Conservation (phyloP, 2,113 vertebrate genomes). For the Heterotis niloticus region DNA sequence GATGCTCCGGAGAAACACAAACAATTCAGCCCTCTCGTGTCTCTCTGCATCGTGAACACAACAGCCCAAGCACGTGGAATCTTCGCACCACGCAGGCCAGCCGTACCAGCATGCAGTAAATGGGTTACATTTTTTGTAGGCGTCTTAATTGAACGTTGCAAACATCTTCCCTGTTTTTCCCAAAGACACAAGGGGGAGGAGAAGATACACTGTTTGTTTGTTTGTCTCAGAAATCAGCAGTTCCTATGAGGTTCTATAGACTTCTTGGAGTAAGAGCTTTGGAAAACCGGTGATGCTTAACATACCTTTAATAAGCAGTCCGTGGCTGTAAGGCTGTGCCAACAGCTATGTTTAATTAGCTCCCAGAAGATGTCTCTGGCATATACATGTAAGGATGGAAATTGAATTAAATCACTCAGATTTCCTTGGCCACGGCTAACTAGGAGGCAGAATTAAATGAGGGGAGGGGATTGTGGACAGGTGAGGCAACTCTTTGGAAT, state of each 20-base stretch:
- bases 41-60: neutral
- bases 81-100: too few relatives aligned
- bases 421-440: slow-evolving; percentile 15
- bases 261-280: slow-evolving; percentile 10
- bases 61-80: neutral
- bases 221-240: neutral
- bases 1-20: slow-evolving; percentile 46
- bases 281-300: slow-evolving; percentile 24
- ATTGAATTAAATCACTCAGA: slow-evolving; percentile 31
- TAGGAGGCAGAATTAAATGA: neutral
- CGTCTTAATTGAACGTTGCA: neutral
- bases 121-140: neutral
- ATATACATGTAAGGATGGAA: slow-evolving; percentile 32
- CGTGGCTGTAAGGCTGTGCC: slow-evolving; percentile 8
- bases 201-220: neutral
- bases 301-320: slow-evolving; percentile 37
- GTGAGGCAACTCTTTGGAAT: slow-evolving; percentile 9
- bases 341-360: slow-evolving; percentile 33
- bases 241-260: slow-evolving; percentile 10
- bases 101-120: neutral
- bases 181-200: neutral
- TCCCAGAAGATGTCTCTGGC: slow-evolving; percentile 41
- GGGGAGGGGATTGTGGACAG: slow-evolving; percentile 10
- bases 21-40: slow-evolving; percentile 21
- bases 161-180: too few relatives aligned